phyloP scores from a whole-genome alignment of 2,797 vertebrate genomes.

The Podargus strigoides region DNA sequence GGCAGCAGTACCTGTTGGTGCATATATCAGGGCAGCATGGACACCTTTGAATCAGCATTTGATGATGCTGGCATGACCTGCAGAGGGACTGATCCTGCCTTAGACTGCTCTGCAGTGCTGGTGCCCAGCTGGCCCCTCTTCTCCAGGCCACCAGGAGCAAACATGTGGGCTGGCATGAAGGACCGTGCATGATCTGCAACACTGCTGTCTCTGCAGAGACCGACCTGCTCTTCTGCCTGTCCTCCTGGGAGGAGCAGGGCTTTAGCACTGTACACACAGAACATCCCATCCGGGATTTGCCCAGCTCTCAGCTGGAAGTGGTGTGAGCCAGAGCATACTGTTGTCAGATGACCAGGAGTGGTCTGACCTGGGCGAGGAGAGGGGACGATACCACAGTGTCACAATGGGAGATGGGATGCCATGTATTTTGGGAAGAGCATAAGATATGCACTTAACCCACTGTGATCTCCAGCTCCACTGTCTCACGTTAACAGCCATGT shows the following conservation, averaged over 20 bases:
- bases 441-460: not conserved
- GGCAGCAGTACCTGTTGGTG: not conserved
- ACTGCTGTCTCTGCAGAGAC: not conserved
- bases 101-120: not conserved
- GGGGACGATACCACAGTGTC: rapidly evolving
- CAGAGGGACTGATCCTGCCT: not conserved
- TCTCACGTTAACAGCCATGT: not conserved
- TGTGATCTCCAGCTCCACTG: not conserved
- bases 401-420: not conserved
- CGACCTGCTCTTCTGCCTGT: not conserved
- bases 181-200: rapidly evolving
- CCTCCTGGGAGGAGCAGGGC: not conserved
- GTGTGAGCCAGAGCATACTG: not conserved
- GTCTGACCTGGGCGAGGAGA: not conserved
- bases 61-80: not conserved
- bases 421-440: not conserved
- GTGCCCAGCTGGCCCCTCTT: not conserved
- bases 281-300: not conserved
- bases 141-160: not conserved
- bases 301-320: rapidly evolving
- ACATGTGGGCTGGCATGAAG: not conserved
- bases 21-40: not conserved
- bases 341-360: not conserved
- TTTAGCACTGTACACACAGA: not conserved
- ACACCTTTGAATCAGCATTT: not conserved